Evolutionary conservation across 2,888 invertebrate species (phyloP).

Genomic region (Drosophila peninsularis): DNA sequence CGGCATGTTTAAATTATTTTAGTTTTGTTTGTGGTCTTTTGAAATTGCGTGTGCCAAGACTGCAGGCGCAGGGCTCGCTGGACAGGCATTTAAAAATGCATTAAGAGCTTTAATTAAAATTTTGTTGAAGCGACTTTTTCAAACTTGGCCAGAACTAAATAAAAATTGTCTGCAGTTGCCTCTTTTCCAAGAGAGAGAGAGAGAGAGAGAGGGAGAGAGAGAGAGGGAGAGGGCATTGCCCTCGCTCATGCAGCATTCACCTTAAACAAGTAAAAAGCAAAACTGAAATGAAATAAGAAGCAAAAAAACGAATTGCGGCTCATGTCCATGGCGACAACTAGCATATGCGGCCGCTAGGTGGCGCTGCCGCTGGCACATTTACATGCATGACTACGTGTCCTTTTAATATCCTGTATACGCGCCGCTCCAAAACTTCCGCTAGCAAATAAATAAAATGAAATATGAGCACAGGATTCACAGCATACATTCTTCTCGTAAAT

Average conservation of each 20-base stretch:
- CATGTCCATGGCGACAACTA: conserved; percentile 48
- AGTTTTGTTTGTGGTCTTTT: conserved; percentile 33
- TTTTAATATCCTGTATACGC: conserved; percentile 74
- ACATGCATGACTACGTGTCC: conserved; percentile 75
- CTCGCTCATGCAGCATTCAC: conserved; percentile 41
- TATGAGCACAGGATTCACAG: conserved; percentile 35
- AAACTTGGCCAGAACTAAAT: conserved; percentile 29
- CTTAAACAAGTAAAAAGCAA: conserved; percentile 11
- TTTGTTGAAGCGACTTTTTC: conserved; percentile 20
- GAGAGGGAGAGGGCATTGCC: conserved; percentile 35
- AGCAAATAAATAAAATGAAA: conserved; percentile 62
- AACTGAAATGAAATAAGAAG: background rate
- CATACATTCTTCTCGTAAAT: conserved; percentile 16
- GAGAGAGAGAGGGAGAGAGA: no score
- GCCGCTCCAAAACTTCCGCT: conserved; percentile 63
- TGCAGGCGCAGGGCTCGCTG: conserved; percentile 6
- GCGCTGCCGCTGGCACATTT: conserved; percentile 54
- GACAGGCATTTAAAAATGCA: conserved; percentile 68
- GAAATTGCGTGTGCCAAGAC: conserved; percentile 10
- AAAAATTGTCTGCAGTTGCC: conserved; percentile 12
- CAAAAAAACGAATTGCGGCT: conserved; percentile 27
- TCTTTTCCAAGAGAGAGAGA: background rate
- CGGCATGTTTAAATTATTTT: conserved; percentile 46
- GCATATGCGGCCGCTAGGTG: conserved; percentile 58
- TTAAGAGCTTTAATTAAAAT: conserved; percentile 71